Evolutionary conservation across 2,888 invertebrate species (phyloP).

Genomic region (Megaustenia siamemsis): DNA sequence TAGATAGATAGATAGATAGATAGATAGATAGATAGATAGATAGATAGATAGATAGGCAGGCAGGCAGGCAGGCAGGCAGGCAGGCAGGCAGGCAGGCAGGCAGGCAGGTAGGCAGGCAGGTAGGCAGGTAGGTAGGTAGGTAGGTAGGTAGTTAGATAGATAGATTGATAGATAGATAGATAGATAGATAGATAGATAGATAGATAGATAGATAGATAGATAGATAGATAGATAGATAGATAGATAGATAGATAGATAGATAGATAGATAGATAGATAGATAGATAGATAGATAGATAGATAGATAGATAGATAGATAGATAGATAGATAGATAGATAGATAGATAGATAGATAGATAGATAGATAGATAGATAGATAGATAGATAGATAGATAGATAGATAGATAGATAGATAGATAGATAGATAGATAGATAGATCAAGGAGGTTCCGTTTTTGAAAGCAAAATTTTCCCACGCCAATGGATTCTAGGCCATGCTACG

Average conservation of each 20-base stretch:
- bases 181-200: not conserved
- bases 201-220: not conserved
- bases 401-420: conserved; percentile 43
- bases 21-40: not conserved
- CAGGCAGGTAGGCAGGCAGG: not conserved
- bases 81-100: not conserved
- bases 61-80: not conserved
- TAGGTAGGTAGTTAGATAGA: conserved; percentile 11
- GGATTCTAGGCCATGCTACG: too few relatives aligned
- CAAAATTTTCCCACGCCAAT: too few relatives aligned
- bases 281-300: conserved; percentile 4
- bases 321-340: conserved; percentile 10
- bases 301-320: not conserved
- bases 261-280: not conserved
- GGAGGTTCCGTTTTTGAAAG: too few relatives aligned
- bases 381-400: conserved; percentile 11
- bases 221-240: conserved; percentile 9
- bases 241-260: not conserved
- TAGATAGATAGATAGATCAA: conserved; percentile 31
- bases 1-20: not conserved
- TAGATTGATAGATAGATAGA: conserved; percentile 11
- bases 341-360: not conserved
- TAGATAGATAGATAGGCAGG: conserved; percentile 13
- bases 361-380: conserved; percentile 12
- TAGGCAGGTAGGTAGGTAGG: not conserved